Conservation (phyloP, 2,797 vertebrate species). For the Myotis findleyi region DNA sequence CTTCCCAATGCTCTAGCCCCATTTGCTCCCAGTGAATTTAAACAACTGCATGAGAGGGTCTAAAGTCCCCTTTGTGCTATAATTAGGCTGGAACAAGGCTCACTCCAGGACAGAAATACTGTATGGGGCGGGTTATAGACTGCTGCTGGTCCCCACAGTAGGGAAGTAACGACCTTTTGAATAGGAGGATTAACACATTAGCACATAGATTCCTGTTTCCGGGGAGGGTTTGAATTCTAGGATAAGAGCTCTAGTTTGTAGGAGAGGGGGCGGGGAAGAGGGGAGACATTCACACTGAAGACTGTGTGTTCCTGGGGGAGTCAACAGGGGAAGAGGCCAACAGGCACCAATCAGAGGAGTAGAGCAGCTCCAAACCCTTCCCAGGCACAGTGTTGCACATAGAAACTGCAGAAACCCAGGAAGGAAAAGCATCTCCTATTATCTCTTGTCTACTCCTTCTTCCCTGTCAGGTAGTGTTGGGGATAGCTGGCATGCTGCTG, state of each 20-base stretch:
- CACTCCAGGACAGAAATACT: slow-evolving; percentile 79
- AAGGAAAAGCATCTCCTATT: neutral
- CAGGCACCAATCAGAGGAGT: neutral
- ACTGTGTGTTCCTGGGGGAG: slow-evolving; percentile 8
- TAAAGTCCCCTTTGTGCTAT: slow-evolving; percentile 82
- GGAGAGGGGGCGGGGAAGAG: neutral
- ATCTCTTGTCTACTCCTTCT: neutral
- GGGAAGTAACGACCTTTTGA: slow-evolving; percentile 79
- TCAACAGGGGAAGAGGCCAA: neutral
- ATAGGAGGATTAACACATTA: slow-evolving; percentile 84
- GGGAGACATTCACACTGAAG: slow-evolving; percentile 2
- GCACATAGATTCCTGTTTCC: slow-evolving; percentile 80
- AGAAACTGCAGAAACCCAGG: neutral
- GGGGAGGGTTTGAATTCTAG: slow-evolving; percentile 73
- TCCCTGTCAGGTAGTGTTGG: neutral
- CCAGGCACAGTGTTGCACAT: neutral
- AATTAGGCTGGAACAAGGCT: slow-evolving; percentile 82
- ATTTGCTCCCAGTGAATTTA: slow-evolving; percentile 76
- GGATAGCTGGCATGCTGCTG: neutral
- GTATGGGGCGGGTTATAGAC: slow-evolving; percentile 72
- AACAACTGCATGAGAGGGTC: slow-evolving; percentile 74
- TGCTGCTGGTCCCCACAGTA: slow-evolving; percentile 77
- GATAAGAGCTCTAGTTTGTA: slow-evolving; percentile 63
- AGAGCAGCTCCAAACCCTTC: slow-evolving; percentile 4
- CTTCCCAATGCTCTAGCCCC: slow-evolving; percentile 62